A percentile compares a stretch with the other conserved stretches of the same genome.
Evolutionary conservation across 2,797 vertebrate genomes (phyloP).

Genomic region (Bryconaethiops microstoma): DNA sequence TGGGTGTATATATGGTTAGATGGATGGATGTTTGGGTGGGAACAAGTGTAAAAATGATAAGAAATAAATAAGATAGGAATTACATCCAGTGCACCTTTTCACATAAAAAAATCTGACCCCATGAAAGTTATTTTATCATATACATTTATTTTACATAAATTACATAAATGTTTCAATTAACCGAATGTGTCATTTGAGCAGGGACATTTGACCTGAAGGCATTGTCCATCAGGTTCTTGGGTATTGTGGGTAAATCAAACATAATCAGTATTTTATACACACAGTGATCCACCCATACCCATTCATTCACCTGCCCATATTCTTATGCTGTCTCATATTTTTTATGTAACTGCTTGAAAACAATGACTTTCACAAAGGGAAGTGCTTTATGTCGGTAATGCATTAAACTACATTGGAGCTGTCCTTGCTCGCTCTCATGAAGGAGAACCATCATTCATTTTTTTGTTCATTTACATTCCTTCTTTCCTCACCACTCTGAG

Average conservation of each 20-base stretch:
- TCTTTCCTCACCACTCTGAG: not conserved
- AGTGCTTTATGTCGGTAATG: not conserved
- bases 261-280: not conserved
- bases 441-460: constrained; percentile 5
- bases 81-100: too few relatives aligned
- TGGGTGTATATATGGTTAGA: too few relatives aligned
- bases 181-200: too few relatives aligned
- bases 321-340: too few relatives aligned
- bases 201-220: not conserved
- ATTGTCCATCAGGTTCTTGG: not conserved
- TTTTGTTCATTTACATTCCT: not conserved
- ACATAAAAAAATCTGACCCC: too few relatives aligned
- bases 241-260: not conserved
- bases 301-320: too few relatives aligned
- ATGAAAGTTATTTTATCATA: too few relatives aligned
- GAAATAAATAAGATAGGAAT: too few relatives aligned
- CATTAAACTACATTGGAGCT: not conserved
- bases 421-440: not conserved
- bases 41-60: too few relatives aligned
- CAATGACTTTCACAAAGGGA: not conserved
- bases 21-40: too few relatives aligned
- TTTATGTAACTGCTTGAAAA: not conserved
- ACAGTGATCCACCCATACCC: not conserved
- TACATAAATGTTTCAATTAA: too few relatives aligned
- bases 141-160: too few relatives aligned